Conservation (phyloP, 2,888 invertebrate species). For the Timema podura region DNA sequence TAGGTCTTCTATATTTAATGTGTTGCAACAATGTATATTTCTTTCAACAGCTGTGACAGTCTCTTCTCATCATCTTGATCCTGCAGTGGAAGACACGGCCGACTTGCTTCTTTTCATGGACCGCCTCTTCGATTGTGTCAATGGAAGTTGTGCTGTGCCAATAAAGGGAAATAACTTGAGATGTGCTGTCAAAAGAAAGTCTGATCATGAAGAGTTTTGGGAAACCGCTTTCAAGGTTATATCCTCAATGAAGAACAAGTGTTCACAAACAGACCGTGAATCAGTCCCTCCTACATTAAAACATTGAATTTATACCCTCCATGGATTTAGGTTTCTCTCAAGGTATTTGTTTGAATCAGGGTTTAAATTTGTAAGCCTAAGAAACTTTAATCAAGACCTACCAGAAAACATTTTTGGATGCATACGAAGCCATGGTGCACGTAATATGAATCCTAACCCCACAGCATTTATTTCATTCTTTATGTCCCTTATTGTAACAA, state of each 20-base stretch:
- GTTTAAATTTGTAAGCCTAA: neutral
- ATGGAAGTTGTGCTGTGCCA: neutral
- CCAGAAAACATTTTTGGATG: constrained; percentile 4
- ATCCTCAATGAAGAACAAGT: no score
- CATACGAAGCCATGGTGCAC: neutral
- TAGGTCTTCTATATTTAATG: neutral
- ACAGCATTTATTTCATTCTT: neutral
- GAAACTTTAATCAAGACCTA: constrained; percentile 12
- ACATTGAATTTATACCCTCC: no score
- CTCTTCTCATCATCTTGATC: no score
- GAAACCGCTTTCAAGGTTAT: no score
- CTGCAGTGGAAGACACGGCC: neutral
- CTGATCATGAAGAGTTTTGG: no score
- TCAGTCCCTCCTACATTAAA: no score
- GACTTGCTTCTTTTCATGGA: constrained; percentile 1
- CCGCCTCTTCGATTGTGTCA: neutral
- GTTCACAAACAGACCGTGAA: no score
- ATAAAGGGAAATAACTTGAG: neutral
- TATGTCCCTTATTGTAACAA: neutral
- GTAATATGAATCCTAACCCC: neutral
- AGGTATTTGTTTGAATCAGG: no score
- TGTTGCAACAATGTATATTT: neutral
- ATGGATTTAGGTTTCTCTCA: no score
- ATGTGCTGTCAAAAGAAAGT: neutral
- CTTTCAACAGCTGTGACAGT: no score